Conservation (phyloP, 2,797 vertebrate species). For the Anabas testudineus region DNA sequence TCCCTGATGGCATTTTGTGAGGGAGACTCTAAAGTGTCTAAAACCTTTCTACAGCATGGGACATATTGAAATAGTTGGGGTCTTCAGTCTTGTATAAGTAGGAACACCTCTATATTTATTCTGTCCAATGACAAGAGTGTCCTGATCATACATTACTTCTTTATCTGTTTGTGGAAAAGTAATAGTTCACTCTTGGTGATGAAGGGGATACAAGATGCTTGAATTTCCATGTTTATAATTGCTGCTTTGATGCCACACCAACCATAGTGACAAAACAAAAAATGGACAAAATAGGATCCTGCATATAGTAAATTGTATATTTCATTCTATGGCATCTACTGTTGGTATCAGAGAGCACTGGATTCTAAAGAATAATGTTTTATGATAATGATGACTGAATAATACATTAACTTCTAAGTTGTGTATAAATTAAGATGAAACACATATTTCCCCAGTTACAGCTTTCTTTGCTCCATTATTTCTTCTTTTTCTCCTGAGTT, state of each 20-base stretch:
- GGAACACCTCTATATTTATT: background rate
- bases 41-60: background rate
- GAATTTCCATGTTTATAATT: background rate
- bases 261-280: slow-evolving; percentile 11
- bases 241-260: background rate
- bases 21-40: background rate
- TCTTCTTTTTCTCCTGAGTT: slow-evolving; percentile 98
- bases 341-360: background rate
- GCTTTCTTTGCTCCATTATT: slow-evolving; percentile 78
- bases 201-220: background rate
- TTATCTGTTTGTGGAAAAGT: slow-evolving; percentile 2
- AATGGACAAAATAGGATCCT: background rate
- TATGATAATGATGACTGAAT: slow-evolving; percentile 23
- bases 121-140: background rate
- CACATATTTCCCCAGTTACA: slow-evolving; percentile 30
- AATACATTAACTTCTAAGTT: slow-evolving; percentile 38
- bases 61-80: background rate
- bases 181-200: background rate
- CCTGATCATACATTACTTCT: background rate
- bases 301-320: slow-evolving; percentile 12
- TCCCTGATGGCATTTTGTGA: too few species aligned
- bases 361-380: background rate
- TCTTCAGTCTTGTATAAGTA: background rate
- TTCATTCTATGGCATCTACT: background rate
- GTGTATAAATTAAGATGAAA: slow-evolving; percentile 29